Evolutionary conservation across 2,888 invertebrate species (phyloP), one percentile per base, ranked within the genome.

Genomic region (Ennomos fuscantarius): DNA sequence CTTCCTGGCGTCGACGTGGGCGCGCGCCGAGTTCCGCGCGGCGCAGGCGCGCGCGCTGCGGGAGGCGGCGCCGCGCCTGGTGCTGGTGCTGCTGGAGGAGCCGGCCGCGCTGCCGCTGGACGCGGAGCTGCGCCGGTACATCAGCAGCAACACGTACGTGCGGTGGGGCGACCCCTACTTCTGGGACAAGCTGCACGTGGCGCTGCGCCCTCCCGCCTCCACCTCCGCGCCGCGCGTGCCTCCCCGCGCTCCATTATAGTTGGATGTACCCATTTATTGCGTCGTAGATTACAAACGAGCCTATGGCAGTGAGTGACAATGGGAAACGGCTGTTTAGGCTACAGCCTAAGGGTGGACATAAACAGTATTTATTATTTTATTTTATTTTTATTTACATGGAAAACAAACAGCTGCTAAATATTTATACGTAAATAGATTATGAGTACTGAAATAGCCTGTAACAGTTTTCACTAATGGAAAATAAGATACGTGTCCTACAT

Each of bases 111-210:
- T 94, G 32, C 87, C 92, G 59, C 86, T 96, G 56, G 96, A 96
- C 72, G 68, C 63, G 3, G 88, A 96, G 44, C 93, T 94, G 74
- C 93, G 94, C 0, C 70, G 60, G 43, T 96, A 96, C 77, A 84
- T 97, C 8, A 93, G 93, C 60, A 95, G 94, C 82, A 96, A 96
- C 78, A 97, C 97, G 0, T 97, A 97, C 75, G 93, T 97, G 33
- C 95, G 95, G 72, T 96, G 96, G 96, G 96, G 95, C 9, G 96
- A 97, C 76, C 95, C 95, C 8, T 95, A 95, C 94, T 97, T 97
- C 85, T 97, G 96, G 97, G 93, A 95, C 53, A 96, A 95, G 78
- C 84, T 97, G 50, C 90, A 94, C 35, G 96, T 95, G 75, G 96
- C 96, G 1, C 84, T 97, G 76, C 96, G 24, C 24, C 24, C 24